Evolutionary conservation across 2,797 vertebrate genomes (phyloP).

Genomic region (Coregonus suidteri): DNA sequence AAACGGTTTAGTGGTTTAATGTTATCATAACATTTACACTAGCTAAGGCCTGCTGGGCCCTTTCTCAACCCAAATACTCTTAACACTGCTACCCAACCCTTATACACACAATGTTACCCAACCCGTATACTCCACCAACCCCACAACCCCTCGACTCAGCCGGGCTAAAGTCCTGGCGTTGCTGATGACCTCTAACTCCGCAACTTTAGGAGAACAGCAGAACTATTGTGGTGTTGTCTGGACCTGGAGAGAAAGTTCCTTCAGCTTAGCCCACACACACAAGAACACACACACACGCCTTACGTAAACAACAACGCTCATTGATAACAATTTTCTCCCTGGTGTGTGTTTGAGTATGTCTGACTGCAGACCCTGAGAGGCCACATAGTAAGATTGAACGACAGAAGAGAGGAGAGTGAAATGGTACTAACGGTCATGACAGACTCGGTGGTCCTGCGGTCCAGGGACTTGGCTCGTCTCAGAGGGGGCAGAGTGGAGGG

Average conservation of each 20-base stretch:
- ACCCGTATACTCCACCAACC: slow-evolving; percentile 25
- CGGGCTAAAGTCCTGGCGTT: slow-evolving; percentile 45
- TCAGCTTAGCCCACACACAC: neutral
- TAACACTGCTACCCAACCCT: slow-evolving; percentile 15
- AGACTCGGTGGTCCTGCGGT: slow-evolving; percentile 82
- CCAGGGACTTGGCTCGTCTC: slow-evolving; percentile 82
- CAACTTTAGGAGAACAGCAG: slow-evolving; percentile 62
- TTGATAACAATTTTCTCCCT: slow-evolving; percentile 19
- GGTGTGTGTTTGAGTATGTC: neutral
- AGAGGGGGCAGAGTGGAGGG: slow-evolving; percentile 76
- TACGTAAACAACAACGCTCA: slow-evolving; percentile 44
- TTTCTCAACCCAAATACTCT: slow-evolving; percentile 31
- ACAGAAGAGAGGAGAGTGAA: neutral
- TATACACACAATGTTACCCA: slow-evolving; percentile 36
- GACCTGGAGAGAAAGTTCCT: slow-evolving; percentile 13
- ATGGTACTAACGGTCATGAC: slow-evolving; percentile 80
- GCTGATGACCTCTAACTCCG: slow-evolving; percentile 56
- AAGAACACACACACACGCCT: slow-evolving; percentile 39
- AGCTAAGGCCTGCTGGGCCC: slow-evolving; percentile 9
- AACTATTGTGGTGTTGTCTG: slow-evolving; percentile 70
- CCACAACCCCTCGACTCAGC: slow-evolving; percentile 27
- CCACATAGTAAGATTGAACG: neutral
- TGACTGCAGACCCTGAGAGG: neutral
- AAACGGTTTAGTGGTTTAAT: neutral
- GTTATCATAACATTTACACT: slow-evolving; percentile 6